These are phyloP conservation scores for Eudyptes chrysolophus DNA, from an alignment of 2,113 vertebrate genomes.

Conservation along the genomic window DNA sequence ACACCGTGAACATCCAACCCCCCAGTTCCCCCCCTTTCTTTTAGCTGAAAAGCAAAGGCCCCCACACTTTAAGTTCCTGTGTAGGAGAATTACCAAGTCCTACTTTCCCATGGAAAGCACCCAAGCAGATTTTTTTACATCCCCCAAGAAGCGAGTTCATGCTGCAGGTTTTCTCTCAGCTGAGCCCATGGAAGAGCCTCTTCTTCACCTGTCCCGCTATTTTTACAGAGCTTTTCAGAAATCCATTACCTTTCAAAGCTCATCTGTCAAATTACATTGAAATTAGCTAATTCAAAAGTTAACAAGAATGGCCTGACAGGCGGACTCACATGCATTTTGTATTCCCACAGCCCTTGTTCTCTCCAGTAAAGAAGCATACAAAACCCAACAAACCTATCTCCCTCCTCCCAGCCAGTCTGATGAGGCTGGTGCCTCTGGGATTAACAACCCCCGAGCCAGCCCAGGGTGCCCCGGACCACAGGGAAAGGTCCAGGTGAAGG, in stretches of 20 bases:
- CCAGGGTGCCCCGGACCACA: accelerated
- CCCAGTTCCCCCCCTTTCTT: background rate
- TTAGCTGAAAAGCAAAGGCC: background rate
- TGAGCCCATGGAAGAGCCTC: background rate
- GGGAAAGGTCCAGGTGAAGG: background rate
- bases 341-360: background rate
- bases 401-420: background rate
- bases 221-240: background rate
- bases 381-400: background rate
- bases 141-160: accelerated
- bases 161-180: background rate
- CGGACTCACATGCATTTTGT: background rate
- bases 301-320: background rate
- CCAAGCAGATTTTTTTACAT: background rate
- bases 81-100: background rate
- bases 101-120: background rate
- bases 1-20: background rate
- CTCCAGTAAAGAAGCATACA: background rate
- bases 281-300: background rate
- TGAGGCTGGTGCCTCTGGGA: background rate
- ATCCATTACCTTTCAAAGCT: background rate
- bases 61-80: background rate
- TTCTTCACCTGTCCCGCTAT: background rate
- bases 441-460: background rate
- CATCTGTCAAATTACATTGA: background rate